Conservation (phyloP, 2,888 invertebrate species). For the Stratiomys singularior region DNA sequence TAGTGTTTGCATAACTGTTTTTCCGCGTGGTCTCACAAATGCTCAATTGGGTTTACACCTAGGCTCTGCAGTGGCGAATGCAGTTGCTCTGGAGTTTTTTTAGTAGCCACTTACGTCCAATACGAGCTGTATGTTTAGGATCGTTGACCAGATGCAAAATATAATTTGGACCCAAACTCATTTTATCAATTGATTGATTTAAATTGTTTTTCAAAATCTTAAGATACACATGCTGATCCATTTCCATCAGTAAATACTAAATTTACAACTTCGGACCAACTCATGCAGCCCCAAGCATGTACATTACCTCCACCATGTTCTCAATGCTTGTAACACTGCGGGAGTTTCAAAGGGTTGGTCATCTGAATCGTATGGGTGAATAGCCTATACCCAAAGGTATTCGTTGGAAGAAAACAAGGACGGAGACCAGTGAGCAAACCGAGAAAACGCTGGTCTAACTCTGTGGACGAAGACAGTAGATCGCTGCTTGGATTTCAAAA, state of each 20-base stretch:
- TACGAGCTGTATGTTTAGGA: neutral
- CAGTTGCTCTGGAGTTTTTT: too few species aligned
- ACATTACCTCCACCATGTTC: neutral
- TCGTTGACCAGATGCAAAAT: neutral
- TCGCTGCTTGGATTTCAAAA: too few species aligned
- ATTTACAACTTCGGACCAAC: neutral
- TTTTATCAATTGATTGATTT: neutral
- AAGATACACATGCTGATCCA: slow-evolving; percentile 7
- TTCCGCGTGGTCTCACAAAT: slow-evolving; percentile 5
- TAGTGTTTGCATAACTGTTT: neutral
- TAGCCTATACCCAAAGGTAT: too few species aligned
- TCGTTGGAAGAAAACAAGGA: too few species aligned
- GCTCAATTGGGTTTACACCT: neutral
- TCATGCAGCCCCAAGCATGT: neutral
- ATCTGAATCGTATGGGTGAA: too few species aligned
- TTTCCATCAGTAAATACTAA: neutral
- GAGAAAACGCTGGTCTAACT: too few species aligned
- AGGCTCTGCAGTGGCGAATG: neutral
- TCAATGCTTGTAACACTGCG: too few species aligned
- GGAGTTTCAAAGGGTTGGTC: too few species aligned
- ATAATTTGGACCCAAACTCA: slow-evolving; percentile 10
- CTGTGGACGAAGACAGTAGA: too few species aligned
- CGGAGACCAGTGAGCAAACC: too few species aligned
- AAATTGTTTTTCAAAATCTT: slow-evolving; percentile 7
- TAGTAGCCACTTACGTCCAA: neutral